Base-by-base conservation (phyloP, 2,797 vertebrate genomes). In the Arctocebus calabarensis region DNA sequence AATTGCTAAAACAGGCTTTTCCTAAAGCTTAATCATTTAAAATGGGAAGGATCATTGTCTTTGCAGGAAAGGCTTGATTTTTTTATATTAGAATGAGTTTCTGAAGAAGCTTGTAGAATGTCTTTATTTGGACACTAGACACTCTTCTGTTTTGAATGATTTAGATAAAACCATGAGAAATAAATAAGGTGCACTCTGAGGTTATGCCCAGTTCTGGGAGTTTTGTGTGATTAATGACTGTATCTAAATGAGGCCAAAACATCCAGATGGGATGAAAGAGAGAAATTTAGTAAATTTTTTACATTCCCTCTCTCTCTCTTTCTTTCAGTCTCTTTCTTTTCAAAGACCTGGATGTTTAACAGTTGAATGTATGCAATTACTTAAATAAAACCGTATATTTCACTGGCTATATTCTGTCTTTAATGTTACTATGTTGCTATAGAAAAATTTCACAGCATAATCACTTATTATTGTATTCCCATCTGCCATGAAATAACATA, bases 1-100 rank as follows among this genome's bases (percentile, higher is more conserved):
- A 95, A 93, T 88, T 86, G 45, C 59, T 66, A 79, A 90, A 94
- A 79, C 20, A 86, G 73, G 6, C 19, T 94, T 92, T 75, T 92
- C 19, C 40, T 77, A 23, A 66, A 83, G 43, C 23, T n/a, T 90
- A 87, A 57, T 87, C 37, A 40, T 66, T 93, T 74, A 45, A 79
- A 25, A 79, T 92, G 74, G 64, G 85, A 91, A 71, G 4, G 32
- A 84, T 71, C 78, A 70, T 81, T 77, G 34, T 90, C 29, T 25
- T 84, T 91, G 64, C 64, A 79, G 59, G 64, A 92, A 92, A 88
- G 7, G 0, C 5, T 90, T 90, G 48, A n/a, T 40, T 95, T 86
- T 86, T 94, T 81, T 81, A 45, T 45, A 62, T 79, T 75, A 81
- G 70, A 59, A 17, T 19, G 25, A 57, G n/a, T 84, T 90, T 11